phyloP scores from a whole-genome alignment of 2,113 vertebrate genomes.

The Actinemys pallida region DNA sequence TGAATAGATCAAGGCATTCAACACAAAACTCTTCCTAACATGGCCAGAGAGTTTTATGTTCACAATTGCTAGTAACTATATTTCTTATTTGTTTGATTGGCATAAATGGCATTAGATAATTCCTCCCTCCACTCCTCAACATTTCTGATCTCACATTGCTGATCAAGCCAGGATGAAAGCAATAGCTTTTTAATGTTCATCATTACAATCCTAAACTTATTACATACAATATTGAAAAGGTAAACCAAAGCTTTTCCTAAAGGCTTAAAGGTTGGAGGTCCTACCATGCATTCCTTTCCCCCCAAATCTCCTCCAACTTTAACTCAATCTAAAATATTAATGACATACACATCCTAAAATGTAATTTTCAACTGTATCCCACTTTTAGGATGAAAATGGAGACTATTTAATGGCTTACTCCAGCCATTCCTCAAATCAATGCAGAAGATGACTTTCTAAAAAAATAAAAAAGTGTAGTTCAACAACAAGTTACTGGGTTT shows the following conservation, averaged over 20 bases:
- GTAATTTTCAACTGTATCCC: conserved; percentile 22
- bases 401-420: not conserved
- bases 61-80: not conserved
- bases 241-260: not conserved
- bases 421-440: conserved; percentile 21
- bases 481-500: not conserved
- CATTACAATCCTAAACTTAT: not conserved
- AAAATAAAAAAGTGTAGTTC: not conserved
- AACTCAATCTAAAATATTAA: not conserved
- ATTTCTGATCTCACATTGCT: not conserved
- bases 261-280: not conserved
- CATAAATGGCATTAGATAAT: not conserved
- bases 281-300: not conserved
- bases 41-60: not conserved
- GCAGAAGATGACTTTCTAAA: not conserved
- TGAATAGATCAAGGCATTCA: conserved; percentile 5
- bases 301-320: conserved; percentile 36
- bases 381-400: not conserved
- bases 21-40: not conserved
- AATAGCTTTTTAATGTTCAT: not conserved
- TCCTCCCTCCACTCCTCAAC: not conserved
- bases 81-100: not conserved
- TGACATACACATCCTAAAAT: conserved; percentile 52
- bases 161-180: not conserved
- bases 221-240: not conserved